Base-by-base conservation (phyloP, 2,888 invertebrate species). In the Lasioglossum pauxillum region DNA sequence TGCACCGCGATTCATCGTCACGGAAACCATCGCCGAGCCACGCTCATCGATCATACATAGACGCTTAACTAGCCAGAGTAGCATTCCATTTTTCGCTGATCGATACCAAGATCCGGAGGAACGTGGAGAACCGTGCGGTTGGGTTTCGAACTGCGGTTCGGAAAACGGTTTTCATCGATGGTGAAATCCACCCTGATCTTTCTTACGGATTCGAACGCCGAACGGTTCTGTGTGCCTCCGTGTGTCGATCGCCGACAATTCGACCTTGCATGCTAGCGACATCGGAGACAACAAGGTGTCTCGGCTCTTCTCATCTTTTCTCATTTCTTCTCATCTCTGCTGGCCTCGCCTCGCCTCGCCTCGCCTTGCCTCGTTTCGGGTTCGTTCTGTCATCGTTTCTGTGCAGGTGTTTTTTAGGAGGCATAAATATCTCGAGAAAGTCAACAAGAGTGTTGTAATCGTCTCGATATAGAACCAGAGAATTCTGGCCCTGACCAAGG, bases 401-500 rank as follows among this genome's bases (percentile, higher is more conserved):
- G 8, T 31, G 64, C 31, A 64, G 12, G 35, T 31, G 7, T 31
- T 64, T 64, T 31, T 64, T 2, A 35, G 3, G 5, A 14, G 31
- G 31, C 19, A 14, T 19, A 64, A 35, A 64, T 31, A 64, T 31
- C 31, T 64, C 16, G 19, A 64, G 31, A 78, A 44, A 60, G 35
- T 89, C 72, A 78, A 69, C 49, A 77, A 31, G 16, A 16, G 38
- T 85, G 80, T 75, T 57, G 81, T 73, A 88, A 85, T 53, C 57
- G n/a, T n/a, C 57, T 57, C 49, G 35, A 69, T 77, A 67, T 57
- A 75, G 75, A 69, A 67, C 75, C 67, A 23, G 73, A 69, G 38
- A 82, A 60, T 41, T 69, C 10, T 46, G 38, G 64, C 49, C 71
- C 44, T 23, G 69, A 85, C 90, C 83, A 90, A 89, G 71, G 80